Evolutionary conservation across 92 coral and sea anemone species (phyloP).

Genomic region (Galaxea fascicularis): DNA sequence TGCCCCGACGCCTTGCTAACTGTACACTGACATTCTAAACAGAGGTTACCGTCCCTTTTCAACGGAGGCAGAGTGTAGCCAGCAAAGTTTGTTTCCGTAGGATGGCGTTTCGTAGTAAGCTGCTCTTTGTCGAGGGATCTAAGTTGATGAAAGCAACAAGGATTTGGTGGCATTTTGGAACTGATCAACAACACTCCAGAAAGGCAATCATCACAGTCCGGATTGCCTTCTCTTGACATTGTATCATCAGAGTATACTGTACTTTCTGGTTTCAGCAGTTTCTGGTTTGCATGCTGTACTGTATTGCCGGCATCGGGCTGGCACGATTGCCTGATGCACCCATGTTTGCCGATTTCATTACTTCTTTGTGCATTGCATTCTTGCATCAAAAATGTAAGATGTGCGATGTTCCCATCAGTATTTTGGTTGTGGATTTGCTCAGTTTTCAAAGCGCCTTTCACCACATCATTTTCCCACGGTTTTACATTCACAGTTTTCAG

Average conservation of each 20-base stretch:
- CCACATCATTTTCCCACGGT: conserved; percentile 21
- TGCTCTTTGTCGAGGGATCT: not conserved
- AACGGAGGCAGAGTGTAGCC: not conserved
- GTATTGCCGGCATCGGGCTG: not conserved
- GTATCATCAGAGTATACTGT: not conserved
- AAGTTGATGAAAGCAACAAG: not conserved
- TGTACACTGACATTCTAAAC: not conserved
- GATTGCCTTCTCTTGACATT: not conserved
- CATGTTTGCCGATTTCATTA: no score
- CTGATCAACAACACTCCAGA: conserved; percentile 15
- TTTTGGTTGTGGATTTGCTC: not conserved
- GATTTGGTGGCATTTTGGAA: conserved; percentile 16
- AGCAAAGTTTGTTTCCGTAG: not conserved
- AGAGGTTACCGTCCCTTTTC: conserved; percentile 2
- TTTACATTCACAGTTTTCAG: conserved; percentile 22
- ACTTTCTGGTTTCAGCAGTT: conserved; percentile 4
- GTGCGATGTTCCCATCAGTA: not conserved
- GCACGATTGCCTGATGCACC: not conserved
- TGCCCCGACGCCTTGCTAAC: not conserved
- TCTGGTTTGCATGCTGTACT: not conserved
- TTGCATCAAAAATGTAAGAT: not conserved
- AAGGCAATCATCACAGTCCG: not conserved
- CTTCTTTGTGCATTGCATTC: conserved; percentile 13
- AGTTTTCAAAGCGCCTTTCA: not conserved
- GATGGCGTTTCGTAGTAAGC: no score